Evolutionary conservation across 2,797 vertebrate species (phyloP), one percentile per base, ranked within the genome.

Genomic region (Tenualosa ilisha): DNA sequence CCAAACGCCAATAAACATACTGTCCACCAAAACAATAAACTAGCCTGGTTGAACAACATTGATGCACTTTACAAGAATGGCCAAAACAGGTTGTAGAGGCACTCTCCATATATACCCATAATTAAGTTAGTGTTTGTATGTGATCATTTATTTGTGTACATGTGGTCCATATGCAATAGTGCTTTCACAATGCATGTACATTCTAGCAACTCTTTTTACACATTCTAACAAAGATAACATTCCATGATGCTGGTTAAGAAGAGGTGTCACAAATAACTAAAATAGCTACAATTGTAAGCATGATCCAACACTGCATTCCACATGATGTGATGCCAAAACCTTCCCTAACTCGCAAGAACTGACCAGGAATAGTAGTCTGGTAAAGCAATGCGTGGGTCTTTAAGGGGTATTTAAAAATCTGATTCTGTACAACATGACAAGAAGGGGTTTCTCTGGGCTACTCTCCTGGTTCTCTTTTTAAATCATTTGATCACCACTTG

Each of bases 161-260:
- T 79, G 37, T 22, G 22, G 72, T 40, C 72, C 46, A 79, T 46
- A 79, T 11, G 72, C 72, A 79, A 43, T 79, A 79, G 17, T 79
- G 15, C 72, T 79, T 43, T 43, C n/a, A 79, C 72, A 79, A 22
- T 46, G 68, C 37, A 59, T 59, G 40, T 79, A 46, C 40, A 46
- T 79, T 79, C 72, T 43, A 79, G 37, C 72, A 46, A 46, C 22
- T 9, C 40, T 43, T 40, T 72, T 79, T 46, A 79, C 37, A 79
- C 40, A 43, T 46, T 22, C 40, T 79, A 40, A 46, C 37, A 46
- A 40, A 6, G 9, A 68, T 43, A 75, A 17, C 40, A 79, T 46
- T 79, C 72, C 40, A 79, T 40, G 68, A 22, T 79, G 40, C 8
- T 20, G 37, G 20, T 79, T 79, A 43, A 75, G 68, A 37, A 75